Evolutionary conservation across 1,140 invertebrate genomes (phyloP).

Genomic region (Danaus melanippus): DNA sequence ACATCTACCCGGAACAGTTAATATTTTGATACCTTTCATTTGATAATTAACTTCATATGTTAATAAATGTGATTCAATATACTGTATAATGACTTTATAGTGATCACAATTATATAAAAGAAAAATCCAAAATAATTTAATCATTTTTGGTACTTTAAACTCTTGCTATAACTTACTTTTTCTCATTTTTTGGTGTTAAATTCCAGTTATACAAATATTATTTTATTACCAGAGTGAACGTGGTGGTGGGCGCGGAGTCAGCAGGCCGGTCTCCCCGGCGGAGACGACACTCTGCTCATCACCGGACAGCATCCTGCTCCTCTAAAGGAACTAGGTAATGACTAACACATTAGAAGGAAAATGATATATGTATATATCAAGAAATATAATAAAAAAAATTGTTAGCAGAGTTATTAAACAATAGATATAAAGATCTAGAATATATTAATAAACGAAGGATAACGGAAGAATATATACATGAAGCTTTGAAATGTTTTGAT

Average conservation of each 20-base stretch:
- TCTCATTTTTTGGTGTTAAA: too few species aligned
- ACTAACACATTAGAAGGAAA: not conserved
- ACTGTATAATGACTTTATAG: too few species aligned
- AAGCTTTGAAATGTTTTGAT: too few species aligned
- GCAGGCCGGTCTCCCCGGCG: conserved; percentile 49
- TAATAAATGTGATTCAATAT: too few species aligned
- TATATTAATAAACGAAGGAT: too few species aligned
- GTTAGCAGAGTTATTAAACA: too few species aligned
- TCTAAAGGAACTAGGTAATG: conserved; percentile 57
- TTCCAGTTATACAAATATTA: not conserved
- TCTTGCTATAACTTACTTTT: not conserved
- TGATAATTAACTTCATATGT: not conserved
- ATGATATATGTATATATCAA: too few species aligned
- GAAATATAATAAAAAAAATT: too few species aligned
- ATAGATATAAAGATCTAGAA: too few species aligned
- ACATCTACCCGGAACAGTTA: conserved; percentile 60
- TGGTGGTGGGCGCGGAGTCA: conserved; percentile 37
- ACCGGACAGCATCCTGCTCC: conserved; percentile 58
- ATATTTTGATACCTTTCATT: conserved; percentile 16
- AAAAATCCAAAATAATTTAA: not conserved
- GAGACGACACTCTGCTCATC: conserved; percentile 50
- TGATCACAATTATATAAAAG: too few species aligned
- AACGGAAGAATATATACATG: too few species aligned
- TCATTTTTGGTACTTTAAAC: conserved; percentile 3
- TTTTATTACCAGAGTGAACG: conserved; percentile 29